phyloP scores from a whole-genome alignment of 2,888 invertebrate species.

The Conomelus anceps region DNA sequence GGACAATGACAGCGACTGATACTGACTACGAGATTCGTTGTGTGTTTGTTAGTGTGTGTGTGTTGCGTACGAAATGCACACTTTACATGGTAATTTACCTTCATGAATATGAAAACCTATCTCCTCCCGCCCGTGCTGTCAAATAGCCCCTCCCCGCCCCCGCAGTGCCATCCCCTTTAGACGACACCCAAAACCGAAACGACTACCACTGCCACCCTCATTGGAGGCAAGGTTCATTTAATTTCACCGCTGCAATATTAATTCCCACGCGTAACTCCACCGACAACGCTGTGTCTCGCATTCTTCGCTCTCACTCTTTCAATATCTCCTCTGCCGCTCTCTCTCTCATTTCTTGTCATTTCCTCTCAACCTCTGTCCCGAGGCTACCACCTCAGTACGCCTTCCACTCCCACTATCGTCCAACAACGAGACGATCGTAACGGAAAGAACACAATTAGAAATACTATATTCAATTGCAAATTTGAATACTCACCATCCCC shows the following conservation, averaged over 20 bases:
- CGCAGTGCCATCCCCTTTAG: too few species aligned
- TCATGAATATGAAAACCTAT: constrained; percentile 12
- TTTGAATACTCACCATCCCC: background rate
- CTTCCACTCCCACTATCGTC: too few species aligned
- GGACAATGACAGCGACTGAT: background rate
- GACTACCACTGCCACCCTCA: background rate
- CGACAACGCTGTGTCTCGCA: background rate
- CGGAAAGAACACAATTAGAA: background rate
- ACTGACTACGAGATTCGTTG: background rate
- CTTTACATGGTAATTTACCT: constrained; percentile 8
- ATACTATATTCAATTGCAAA: background rate
- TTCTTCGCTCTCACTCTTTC: background rate
- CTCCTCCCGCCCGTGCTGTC: background rate
- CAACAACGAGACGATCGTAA: too few species aligned
- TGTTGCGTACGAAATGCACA: background rate
- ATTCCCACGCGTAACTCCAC: background rate
- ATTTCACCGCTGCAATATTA: background rate
- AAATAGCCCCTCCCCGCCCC: background rate
- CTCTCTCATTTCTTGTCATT: background rate
- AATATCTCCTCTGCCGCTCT: too few species aligned
- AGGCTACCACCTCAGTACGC: background rate
- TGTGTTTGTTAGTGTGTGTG: background rate
- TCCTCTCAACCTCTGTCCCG: background rate
- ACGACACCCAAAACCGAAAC: background rate
- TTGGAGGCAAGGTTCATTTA: background rate